A percentile compares a stretch with the other conserved stretches of the same genome.
Evolutionary conservation across 2,797 vertebrate genomes (phyloP).

Genomic region (Hippopotamyrus pictus): DNA sequence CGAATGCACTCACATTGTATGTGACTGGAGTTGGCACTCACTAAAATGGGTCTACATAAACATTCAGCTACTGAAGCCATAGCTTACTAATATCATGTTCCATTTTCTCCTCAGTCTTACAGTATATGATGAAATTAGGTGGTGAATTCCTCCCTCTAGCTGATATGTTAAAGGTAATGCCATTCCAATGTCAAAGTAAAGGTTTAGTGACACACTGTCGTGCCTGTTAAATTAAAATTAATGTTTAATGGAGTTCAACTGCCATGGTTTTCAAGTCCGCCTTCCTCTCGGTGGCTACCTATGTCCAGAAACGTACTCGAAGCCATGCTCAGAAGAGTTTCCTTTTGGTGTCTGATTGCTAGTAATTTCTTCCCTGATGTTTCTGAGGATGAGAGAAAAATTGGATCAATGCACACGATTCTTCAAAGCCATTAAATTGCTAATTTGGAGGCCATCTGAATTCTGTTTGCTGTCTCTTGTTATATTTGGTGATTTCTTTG

Average conservation of each 20-base stretch:
- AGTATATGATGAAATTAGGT: conserved; percentile 3
- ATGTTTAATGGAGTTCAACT: neutral
- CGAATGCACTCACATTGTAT: neutral
- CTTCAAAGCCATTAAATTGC: neutral
- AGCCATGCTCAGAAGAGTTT: neutral
- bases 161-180: neutral
- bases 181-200: neutral
- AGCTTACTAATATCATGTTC: neutral
- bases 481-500: neutral
- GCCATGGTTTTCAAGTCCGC: neutral
- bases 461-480: neutral
- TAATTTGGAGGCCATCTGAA: neutral
- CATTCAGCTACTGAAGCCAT: neutral
- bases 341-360: neutral
- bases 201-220: neutral
- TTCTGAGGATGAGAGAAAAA: neutral
- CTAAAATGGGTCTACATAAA: neutral
- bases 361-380: conserved; percentile 1
- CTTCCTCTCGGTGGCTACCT: neutral
- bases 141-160: neutral
- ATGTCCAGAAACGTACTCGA: neutral
- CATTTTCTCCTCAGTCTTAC: neutral
- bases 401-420: neutral
- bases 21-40: conserved; percentile 13
- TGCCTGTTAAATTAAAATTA: neutral